A percentile compares a stretch with the other conserved stretches of the same genome.
phyloP scores from a whole-genome alignment of 2,113 vertebrate genomes.

The Tichodroma muraria region DNA sequence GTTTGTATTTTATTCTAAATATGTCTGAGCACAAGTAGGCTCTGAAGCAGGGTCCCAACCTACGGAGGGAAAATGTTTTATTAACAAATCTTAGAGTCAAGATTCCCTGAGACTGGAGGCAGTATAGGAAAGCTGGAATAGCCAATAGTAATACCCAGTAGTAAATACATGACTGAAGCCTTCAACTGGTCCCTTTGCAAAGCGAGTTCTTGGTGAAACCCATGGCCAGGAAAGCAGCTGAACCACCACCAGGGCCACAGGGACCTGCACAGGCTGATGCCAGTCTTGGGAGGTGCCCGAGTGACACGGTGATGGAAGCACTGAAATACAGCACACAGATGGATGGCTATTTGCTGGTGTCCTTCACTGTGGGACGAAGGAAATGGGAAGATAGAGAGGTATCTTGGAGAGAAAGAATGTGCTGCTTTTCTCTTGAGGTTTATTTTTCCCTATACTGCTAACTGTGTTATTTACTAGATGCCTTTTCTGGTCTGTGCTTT shows the following conservation, averaged over 20 bases:
- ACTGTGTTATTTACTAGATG: slow-evolving; percentile 17
- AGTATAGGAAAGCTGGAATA: neutral
- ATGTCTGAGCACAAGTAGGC: neutral
- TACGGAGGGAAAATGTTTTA: rapidly evolving
- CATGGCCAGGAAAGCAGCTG: neutral
- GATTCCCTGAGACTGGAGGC: neutral
- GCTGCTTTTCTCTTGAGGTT: neutral
- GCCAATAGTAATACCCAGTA: neutral
- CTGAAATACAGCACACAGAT: neutral
- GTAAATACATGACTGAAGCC: neutral
- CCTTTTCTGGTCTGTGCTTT: neutral
- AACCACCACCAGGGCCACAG: neutral
- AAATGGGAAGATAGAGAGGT: neutral
- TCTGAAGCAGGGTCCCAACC: neutral
- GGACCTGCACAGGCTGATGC: neutral
- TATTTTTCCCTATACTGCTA: neutral
- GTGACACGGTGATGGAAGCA: rapidly evolving
- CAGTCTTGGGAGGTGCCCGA: neutral
- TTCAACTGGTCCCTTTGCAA: neutral
- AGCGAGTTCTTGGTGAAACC: neutral
- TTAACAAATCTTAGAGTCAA: neutral
- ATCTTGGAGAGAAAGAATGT: neutral
- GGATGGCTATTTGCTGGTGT: neutral
- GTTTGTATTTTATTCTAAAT: neutral
- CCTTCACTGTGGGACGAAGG: rapidly evolving